Evolutionary conservation across 2,888 invertebrate genomes (phyloP), one percentile per base, ranked within the genome.

Genomic region (Diloba caeruleocephala): DNA sequence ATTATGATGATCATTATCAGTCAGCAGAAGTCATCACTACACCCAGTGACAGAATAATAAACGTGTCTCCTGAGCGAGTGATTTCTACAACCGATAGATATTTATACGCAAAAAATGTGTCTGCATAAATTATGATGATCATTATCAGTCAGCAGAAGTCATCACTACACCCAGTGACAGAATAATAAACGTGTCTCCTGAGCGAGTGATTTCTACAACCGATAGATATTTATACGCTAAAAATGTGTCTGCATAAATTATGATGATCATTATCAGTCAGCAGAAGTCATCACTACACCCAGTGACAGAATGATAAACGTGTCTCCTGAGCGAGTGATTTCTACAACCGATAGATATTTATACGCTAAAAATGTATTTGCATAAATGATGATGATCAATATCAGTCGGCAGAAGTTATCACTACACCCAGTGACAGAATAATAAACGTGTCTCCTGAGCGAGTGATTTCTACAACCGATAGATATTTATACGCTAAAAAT

Each of bases 231-330:
- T n/a, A n/a, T n/a, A n/a, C n/a, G n/a, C n/a, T n/a, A n/a, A n/a
- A n/a, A n/a, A n/a, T n/a, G n/a, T n/a, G n/a, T n/a, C n/a, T n/a
- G n/a, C n/a, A 9, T 21, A 13, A 13, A 26, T 7, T 1, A 0
- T 13, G 29, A 29, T 29, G 29, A 29, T 10, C 13, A 1, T 0
- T 13, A 2, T 29, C 29, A 29, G 1, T 23, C 23, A 6, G 21
- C 9, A n/a, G 17, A 26, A 37, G 19, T 34, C 2, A 68, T 64
- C 63, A 53, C 62, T 23, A 51, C 19, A 54, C 60, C 69, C 68
- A 76, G 70, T 70, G 71, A 65, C 62, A 66, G 63, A 68, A 51
- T 54, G 17, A 28, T 28, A 7, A 23, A 45, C 48, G 33, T 55
- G 44, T 49, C 43, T 52, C 34, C 45, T 52, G 42, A 53, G 31